Base-by-base conservation (phyloP, 2,113 vertebrate species). In the Caretta caretta region DNA sequence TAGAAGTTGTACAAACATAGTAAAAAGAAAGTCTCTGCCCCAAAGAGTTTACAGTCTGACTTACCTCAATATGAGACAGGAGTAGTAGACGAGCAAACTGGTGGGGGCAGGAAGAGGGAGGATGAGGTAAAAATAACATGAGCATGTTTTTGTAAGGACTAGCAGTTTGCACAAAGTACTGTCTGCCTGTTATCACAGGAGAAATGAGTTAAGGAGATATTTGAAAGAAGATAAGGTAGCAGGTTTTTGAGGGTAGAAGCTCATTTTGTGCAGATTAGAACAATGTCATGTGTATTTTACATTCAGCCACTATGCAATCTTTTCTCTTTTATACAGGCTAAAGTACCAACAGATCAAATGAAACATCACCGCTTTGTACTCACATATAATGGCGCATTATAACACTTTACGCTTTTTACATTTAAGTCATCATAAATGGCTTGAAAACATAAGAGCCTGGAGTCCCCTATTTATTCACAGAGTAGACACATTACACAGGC, bases 361-460 rank as follows among this genome's bases (percentile, higher is more conserved):
- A 79, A 80, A 14, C 62, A 57, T 79, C 35, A 27, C 38, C 83
- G 38, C 38, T 51, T 89, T 65, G 25, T 83, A 83, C 12, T 92
- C 76, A 54, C 27, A 38, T 53, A 2, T 72, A 86, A 49, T 46
- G 38, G 35, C 24, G 69, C 16, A 17, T 10, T 19, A 42, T 59
- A 51, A 10, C 0, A 0, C 86, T 84, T 14, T 1, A 38, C 3
- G 1, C n/a, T 51, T 80, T 86, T 92, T 51, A 56, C 5, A 2
- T 86, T 84, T 9, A 72, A 84, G 11, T 88, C 51, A 16, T 80
- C 49, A 25, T 76, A 8, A 59, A 6, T 82, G 49, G 7, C 90
- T 89, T 59, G 69, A 9, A 25, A 49, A 31, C 10, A 62, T 16
- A 65, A 27, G 8, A 42, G 10, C 19, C 85, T 91, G 1, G 1